Evolutionary conservation across 2,797 vertebrate species (phyloP), one percentile per base, ranked within the genome.

Genomic region (Sebastes matsubarae): DNA sequence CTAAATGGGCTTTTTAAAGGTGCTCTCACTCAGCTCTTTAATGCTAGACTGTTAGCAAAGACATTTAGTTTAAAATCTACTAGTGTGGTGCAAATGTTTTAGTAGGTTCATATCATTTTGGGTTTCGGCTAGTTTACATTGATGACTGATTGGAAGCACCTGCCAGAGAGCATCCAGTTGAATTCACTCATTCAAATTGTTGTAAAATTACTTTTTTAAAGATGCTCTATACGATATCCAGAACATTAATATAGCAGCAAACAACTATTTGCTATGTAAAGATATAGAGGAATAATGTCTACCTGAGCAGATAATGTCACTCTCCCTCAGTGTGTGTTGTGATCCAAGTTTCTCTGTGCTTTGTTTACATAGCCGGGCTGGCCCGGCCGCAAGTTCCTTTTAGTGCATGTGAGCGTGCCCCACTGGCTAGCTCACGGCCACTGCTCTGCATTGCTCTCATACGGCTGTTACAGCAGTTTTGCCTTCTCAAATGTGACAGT

Each of bases 1-100:
- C 11, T n/a, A 63, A 59, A 64, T 32, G 6, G 14, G 25, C 14
- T 55, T 68, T 72, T 69, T 78, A 5, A 75, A 67, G 16, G 24
- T n/a, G 63, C 20, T 72, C 32, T 83, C 57, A 72, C 25, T 72
- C 63, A 13, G n/a, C 55, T 32, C 30, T 65, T 11, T 27, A 38
- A 75, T 69, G 8, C 27, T 8, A 27, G 36, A 32, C 58, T 65
- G 18, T 69, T 54, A 65, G n/a, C 25, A 68, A 34, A 69, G 18
- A 30, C 57, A 61, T 65, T 68, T 22, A 18, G 20, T 71, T 42
- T 64, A 46, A 81, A 72, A 79, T 69, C 12, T 36, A 29, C 63
- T 34, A 9, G 5, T 11, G 11, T 57, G 65, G 12, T 25, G n/a
- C 5, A 55, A 27, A 46, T 68, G 18, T 42, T 55, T 66, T 10